phyloP scores from a whole-genome alignment of 2,888 invertebrate species.

The Megastigmus dorsalis region DNA sequence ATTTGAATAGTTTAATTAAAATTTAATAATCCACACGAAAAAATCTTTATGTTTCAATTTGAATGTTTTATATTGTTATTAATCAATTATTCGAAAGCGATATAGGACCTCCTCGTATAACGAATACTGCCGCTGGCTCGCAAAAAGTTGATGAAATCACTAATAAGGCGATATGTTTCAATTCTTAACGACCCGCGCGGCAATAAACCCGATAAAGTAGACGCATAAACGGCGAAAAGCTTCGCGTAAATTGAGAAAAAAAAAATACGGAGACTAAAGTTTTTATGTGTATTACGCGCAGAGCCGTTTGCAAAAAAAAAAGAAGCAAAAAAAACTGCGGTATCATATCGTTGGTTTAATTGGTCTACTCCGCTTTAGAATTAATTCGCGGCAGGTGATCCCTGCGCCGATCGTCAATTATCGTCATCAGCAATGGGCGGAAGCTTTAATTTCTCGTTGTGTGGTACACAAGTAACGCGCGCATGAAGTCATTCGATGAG shows the following conservation, averaged over 20 bases:
- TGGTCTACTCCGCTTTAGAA: not conserved
- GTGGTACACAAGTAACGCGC: not conserved
- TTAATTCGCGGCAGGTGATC: not conserved
- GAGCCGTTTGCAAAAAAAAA: not conserved
- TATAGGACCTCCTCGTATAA: not conserved
- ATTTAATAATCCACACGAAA: conserved; percentile 24
- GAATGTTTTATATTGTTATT: not conserved
- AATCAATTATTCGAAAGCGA: not conserved
- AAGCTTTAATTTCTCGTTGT: not conserved
- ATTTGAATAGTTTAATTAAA: conserved; percentile 28
- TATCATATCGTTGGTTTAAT: conserved; percentile 9
- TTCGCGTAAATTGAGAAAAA: not conserved
- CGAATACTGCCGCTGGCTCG: not conserved
- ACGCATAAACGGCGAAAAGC: conserved; percentile 9
- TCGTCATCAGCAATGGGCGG: conserved; percentile 13
- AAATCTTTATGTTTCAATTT: conserved; percentile 22
- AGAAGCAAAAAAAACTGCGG: not conserved
- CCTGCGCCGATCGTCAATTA: not conserved
- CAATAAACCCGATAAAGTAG: conserved; percentile 22
- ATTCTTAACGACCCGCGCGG: conserved; percentile 18
- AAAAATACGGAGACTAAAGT: not conserved
- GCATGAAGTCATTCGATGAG: not conserved
- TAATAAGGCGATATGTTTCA: conserved; percentile 24
- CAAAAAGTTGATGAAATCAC: conserved; percentile 34
- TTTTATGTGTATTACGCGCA: not conserved